Percentiles rank a stretch among this genome's conserved stretches.
Conservation (phyloP, 30 jellyfish, hydroid and myxozoan species). For the Clytia hemisphaerica region DNA sequence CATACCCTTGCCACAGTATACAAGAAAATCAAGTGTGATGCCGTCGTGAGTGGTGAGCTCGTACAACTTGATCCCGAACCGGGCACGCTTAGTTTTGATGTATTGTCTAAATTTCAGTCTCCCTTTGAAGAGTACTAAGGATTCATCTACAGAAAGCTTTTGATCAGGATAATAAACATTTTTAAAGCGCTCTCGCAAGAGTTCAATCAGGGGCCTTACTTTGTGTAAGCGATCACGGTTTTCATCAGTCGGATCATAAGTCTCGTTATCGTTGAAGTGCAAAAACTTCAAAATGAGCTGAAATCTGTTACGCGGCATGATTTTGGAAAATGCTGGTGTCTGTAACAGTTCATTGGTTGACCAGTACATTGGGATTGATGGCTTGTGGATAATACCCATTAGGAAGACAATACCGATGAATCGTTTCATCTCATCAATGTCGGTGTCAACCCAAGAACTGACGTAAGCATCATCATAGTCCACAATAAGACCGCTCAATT, state of each 20-base stretch:
- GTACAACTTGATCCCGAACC: conserved; percentile 25
- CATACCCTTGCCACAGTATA: conserved; percentile 25
- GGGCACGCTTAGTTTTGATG: conserved; percentile 14
- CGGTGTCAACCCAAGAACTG: background rate
- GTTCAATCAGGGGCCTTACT: conserved; percentile 21
- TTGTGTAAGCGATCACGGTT: conserved; percentile 30
- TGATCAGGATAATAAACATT: conserved; percentile 14
- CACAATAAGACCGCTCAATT: background rate
- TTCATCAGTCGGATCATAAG: too few species aligned
- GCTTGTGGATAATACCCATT: conserved; percentile 11
- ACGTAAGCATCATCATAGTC: background rate
- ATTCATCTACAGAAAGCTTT: conserved; percentile 16
- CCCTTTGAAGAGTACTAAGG: conserved; percentile 24
- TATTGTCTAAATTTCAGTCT: conserved; percentile 3
- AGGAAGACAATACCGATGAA: background rate
- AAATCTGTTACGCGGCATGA: background rate
- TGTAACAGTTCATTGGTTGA: background rate
- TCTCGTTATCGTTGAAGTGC: too few species aligned
- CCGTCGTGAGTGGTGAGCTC: conserved; percentile 8
- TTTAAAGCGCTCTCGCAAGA: conserved; percentile 12
- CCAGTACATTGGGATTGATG: conserved; percentile 14
- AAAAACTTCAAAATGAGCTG: conserved; percentile 2
- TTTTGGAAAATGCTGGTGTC: conserved; percentile 6
- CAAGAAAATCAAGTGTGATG: conserved; percentile 27
- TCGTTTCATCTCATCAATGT: background rate